phyloP scores from a whole-genome alignment of 2,797 vertebrate genomes.

The Enteromius paludinosus region DNA sequence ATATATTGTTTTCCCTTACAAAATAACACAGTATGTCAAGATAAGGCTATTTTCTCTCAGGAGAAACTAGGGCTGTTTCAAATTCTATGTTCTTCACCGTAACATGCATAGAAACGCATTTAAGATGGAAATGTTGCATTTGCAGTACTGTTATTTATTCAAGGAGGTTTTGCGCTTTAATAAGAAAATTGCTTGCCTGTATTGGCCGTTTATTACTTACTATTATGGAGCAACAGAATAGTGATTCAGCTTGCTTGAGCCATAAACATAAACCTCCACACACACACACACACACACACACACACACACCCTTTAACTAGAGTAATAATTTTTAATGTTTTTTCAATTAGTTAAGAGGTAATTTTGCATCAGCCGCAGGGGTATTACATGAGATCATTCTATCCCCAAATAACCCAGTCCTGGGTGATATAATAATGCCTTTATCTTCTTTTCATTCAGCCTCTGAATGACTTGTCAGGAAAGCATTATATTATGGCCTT shows the following conservation, averaged over 20 bases:
- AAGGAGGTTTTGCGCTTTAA: slow-evolving; percentile 17
- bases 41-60: slow-evolving; percentile 34
- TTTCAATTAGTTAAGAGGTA: slow-evolving; percentile 38
- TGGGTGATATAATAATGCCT: slow-evolving; percentile 8
- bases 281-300: slow-evolving; percentile 19
- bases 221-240: slow-evolving; percentile 22
- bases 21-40: slow-evolving; percentile 1
- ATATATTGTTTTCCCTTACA: background rate
- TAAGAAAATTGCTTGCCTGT: slow-evolving; percentile 1
- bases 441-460: slow-evolving; percentile 32
- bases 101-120: slow-evolving; percentile 5
- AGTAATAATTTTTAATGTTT: slow-evolving; percentile 9
- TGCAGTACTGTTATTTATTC: slow-evolving; percentile 36
- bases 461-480: background rate
- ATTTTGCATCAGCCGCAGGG: slow-evolving; percentile 5
- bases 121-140: slow-evolving; percentile 3
- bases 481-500: background rate
- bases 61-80: slow-evolving; percentile 45
- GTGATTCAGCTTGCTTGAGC: slow-evolving; percentile 5
- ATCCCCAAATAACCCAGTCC: slow-evolving; percentile 3
- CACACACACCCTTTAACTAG: background rate
- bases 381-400: slow-evolving; percentile 19
- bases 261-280: slow-evolving; percentile 58
- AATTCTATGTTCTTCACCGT: slow-evolving; percentile 45
- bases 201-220: slow-evolving; percentile 29